phyloP scores from a whole-genome alignment of 2,888 invertebrate species.

The Sinopyrophorus schimmeli region DNA sequence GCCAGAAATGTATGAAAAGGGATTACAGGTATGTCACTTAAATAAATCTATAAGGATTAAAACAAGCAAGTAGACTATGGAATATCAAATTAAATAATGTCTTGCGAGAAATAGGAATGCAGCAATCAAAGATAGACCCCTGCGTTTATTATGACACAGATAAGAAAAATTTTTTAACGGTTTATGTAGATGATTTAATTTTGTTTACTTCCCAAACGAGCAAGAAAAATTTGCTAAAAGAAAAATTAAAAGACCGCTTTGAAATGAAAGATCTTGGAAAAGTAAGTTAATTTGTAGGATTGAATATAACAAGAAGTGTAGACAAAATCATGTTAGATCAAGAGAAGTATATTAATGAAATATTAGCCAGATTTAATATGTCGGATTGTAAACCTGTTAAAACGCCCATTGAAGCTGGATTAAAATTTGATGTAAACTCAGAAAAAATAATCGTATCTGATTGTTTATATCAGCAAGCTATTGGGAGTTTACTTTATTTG shows the following conservation, averaged over 20 bases:
- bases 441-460: neutral
- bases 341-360: neutral
- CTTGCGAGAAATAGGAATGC: too few species aligned
- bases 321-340: neutral
- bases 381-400: neutral
- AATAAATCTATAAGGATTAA: conserved; percentile 15
- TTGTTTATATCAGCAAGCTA: conserved; percentile 10
- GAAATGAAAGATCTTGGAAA: conserved; percentile 22
- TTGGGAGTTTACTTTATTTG: conserved; percentile 9
- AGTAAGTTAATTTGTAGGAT: conserved; percentile 11
- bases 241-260: conserved; percentile 5
- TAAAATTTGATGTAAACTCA: neutral
- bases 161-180: conserved; percentile 12
- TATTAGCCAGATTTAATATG: neutral
- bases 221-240: conserved; percentile 6
- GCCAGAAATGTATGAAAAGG: conserved; percentile 14
- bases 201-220: conserved; percentile 22
- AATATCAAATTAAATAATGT: conserved; percentile 12
- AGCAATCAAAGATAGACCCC: conserved; percentile 25
- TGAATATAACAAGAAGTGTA: neutral
- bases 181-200: conserved; percentile 36
- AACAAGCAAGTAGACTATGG: conserved; percentile 13
- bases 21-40: conserved; percentile 4
- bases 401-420: neutral
- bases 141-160: conserved; percentile 29